phyloP scores from a whole-genome alignment of 2,113 vertebrate genomes.

The Heterochromis multidens region DNA sequence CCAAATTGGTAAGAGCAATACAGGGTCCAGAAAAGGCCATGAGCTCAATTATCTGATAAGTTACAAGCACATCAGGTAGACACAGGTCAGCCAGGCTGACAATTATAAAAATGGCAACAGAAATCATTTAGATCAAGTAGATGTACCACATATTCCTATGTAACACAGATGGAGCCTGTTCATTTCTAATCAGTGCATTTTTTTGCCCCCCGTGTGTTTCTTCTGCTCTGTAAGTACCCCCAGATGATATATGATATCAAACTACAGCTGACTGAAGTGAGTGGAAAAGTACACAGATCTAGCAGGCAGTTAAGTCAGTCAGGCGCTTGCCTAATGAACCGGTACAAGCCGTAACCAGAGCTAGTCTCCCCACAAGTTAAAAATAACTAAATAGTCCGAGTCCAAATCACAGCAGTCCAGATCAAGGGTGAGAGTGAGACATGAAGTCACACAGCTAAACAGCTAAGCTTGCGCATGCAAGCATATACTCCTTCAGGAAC shows the following conservation, averaged over 20 bases:
- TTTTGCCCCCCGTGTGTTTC: background rate
- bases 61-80: background rate
- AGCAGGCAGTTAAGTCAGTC: conserved; percentile 22
- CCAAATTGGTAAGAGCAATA: background rate
- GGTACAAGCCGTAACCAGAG: conserved; percentile 67
- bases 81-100: background rate
- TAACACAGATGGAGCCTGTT: background rate
- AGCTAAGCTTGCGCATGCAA: conserved; percentile 7
- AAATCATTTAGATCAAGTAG: background rate
- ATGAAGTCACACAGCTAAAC: background rate
- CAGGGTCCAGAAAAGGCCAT: background rate
- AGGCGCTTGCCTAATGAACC: conserved; percentile 17
- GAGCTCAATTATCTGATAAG: background rate
- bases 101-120: background rate
- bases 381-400: conserved; percentile 70
- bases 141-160: background rate
- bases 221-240: background rate
- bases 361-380: conserved; percentile 58
- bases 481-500: background rate
- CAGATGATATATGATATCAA: conserved; percentile 34
- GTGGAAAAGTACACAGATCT: conserved; percentile 66
- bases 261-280: conserved; percentile 23
- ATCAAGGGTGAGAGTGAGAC: background rate
- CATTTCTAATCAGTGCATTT: background rate
- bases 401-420: background rate